Conservation (phyloP, 1,140 invertebrate species). For the Dreissena rostriformis region DNA sequence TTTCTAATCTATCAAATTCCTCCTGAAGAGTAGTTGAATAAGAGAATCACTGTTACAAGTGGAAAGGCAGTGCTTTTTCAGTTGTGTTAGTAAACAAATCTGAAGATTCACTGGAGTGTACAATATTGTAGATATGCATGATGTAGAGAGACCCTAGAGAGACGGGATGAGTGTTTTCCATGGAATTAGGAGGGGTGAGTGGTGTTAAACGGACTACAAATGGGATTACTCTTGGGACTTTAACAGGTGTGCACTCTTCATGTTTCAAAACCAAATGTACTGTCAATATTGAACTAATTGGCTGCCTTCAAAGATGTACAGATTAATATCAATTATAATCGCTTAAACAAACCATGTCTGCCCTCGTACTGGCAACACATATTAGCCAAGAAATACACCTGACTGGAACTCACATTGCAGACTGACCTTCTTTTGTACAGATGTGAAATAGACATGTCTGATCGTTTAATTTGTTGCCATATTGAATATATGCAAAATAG, state of each 20-base stretch:
- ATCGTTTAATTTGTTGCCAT: no score
- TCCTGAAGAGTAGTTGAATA: slow-evolving; percentile 12
- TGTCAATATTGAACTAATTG: no score
- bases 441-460: no score
- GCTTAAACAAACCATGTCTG: no score
- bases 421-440: no score
- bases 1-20: slow-evolving; percentile 54
- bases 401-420: no score
- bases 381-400: no score
- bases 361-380: no score
- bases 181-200: neutral
- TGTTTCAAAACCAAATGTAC: neutral
- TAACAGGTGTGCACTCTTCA: slow-evolving; percentile 22
- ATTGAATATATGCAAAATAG: no score
- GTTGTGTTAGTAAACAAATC: slow-evolving; percentile 35
- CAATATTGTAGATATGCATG: slow-evolving; percentile 14
- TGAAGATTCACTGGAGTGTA: neutral
- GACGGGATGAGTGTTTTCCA: slow-evolving; percentile 13
- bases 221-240: slow-evolving; percentile 22
- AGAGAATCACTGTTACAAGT: slow-evolving; percentile 33
- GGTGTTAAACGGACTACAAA: slow-evolving; percentile 15
- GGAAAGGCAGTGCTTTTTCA: slow-evolving; percentile 17
- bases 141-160: neutral
- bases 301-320: no score
- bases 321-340: no score